phyloP scores from a whole-genome alignment of 2,113 vertebrate species.

The Halichoerus grypus region DNA sequence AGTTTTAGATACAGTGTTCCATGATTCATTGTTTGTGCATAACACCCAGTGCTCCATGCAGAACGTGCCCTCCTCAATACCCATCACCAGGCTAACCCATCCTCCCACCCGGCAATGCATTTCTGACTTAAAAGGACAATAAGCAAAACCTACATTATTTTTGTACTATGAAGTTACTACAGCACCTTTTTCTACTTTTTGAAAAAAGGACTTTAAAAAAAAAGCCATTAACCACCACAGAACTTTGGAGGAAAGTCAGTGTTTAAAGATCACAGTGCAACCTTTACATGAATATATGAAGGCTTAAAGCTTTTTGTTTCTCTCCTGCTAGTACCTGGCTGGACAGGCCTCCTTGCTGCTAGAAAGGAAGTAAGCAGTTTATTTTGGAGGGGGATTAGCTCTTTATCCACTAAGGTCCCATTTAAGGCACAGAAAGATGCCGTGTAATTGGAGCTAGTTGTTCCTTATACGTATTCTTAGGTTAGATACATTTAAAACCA shows the following conservation, averaged over 20 bases:
- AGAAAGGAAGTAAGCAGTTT: not conserved
- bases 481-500: constrained; percentile 47
- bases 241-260: not conserved
- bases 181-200: not conserved
- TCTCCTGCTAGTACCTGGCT: not conserved
- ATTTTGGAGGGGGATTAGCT: constrained; percentile 24
- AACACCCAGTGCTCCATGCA: no score
- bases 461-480: not conserved
- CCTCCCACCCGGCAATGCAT: not conserved
- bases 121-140: not conserved
- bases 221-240: not conserved
- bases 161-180: not conserved
- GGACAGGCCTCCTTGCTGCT: not conserved
- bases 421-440: constrained; percentile 40
- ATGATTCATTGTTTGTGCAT: no score
- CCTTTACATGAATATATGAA: not conserved
- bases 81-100: no score
- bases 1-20: no score
- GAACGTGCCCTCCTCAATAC: no score
- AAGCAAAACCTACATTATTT: constrained; percentile 10
- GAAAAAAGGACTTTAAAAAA: not conserved
- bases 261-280: not conserved
- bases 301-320: not conserved
- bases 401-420: not conserved
- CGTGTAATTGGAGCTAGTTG: not conserved